These are phyloP conservation scores for Cheilosia soror DNA, from an alignment of 2,888 invertebrate genomes.

Conservation along the genomic window DNA sequence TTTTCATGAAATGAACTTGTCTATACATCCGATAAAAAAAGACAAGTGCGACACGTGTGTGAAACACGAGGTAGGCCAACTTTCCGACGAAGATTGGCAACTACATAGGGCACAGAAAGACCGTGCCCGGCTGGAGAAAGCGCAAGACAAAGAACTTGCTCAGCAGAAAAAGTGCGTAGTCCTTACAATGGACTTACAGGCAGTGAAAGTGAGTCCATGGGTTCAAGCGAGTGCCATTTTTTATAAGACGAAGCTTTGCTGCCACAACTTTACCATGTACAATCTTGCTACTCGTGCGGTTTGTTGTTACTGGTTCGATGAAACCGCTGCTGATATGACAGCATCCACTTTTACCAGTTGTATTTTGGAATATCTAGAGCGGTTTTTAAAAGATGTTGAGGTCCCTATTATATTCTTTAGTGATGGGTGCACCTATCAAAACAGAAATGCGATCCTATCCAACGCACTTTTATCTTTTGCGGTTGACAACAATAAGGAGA, in stretches of 20 bases:
- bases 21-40: conserved; percentile 26
- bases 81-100: conserved; percentile 27
- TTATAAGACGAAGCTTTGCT: conserved; percentile 53
- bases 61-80: background rate
- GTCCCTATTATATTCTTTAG: conserved; percentile 38
- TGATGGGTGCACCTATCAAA: conserved; percentile 38
- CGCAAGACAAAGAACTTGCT: conserved; percentile 20
- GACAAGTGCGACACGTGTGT: conserved; percentile 8
- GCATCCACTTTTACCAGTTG: conserved; percentile 46
- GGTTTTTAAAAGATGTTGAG: conserved; percentile 22
- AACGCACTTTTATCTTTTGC: conserved; percentile 44
- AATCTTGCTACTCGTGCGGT: conserved; percentile 37
- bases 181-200: conserved; percentile 46
- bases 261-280: conserved; percentile 46
- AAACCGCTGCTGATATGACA: conserved; percentile 45
- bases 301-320: conserved; percentile 50
- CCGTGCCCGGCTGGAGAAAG: conserved; percentile 12
- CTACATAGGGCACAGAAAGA: conserved; percentile 25
- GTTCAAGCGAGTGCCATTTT: conserved; percentile 41
- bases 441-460: conserved; percentile 34
- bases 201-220: conserved; percentile 52
- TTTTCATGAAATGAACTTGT: conserved; percentile 30
- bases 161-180: conserved; percentile 23
- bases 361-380: conserved; percentile 40
- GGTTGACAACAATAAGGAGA: conserved; percentile 18